A percentile compares a stretch with the other conserved stretches of the same genome.
Conservation (phyloP, 2,888 invertebrate genomes). For the Diplazon laetatorius region DNA sequence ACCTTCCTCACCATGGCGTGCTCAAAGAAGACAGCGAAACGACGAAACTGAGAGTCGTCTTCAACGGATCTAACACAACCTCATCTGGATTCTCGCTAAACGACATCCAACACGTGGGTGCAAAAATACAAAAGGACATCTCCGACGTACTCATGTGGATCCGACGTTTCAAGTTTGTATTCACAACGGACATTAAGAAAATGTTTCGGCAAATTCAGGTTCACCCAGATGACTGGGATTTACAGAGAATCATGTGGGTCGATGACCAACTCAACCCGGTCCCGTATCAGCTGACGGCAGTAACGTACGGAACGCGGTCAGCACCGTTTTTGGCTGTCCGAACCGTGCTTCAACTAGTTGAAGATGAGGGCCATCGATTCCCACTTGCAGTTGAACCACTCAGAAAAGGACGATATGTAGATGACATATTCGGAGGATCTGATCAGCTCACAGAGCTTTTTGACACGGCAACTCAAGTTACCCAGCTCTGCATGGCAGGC, state of each 20-base stretch:
- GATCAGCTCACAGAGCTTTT: neutral
- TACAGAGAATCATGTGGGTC: slow-evolving; percentile 78
- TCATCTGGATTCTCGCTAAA: slow-evolving; percentile 43
- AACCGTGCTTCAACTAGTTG: slow-evolving; percentile 49
- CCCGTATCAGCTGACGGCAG: slow-evolving; percentile 45
- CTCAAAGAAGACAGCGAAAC: slow-evolving; percentile 24
- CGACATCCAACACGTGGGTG: slow-evolving; percentile 42
- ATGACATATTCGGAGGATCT: slow-evolving; percentile 64
- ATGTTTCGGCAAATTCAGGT: slow-evolving; percentile 61
- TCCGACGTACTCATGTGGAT: slow-evolving; percentile 50
- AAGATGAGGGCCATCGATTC: slow-evolving; percentile 44
- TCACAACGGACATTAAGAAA: slow-evolving; percentile 55
- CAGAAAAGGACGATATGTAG: slow-evolving; percentile 53
- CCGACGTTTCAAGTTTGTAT: slow-evolving; percentile 32
- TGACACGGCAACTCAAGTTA: slow-evolving; percentile 33
- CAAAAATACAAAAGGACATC: slow-evolving; percentile 46
- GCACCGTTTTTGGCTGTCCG: slow-evolving; percentile 55
- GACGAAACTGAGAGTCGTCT: slow-evolving; percentile 53
- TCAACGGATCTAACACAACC: slow-evolving; percentile 47
- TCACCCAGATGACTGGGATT: slow-evolving; percentile 65
- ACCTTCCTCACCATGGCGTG: slow-evolving; percentile 52
- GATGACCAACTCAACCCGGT: neutral
- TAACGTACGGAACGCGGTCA: slow-evolving; percentile 44
- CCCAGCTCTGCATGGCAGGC: slow-evolving; percentile 51
- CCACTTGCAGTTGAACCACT: slow-evolving; percentile 48